Base-by-base conservation (phyloP, 92 coral and sea anemone species). In the Ricordea florida region DNA sequence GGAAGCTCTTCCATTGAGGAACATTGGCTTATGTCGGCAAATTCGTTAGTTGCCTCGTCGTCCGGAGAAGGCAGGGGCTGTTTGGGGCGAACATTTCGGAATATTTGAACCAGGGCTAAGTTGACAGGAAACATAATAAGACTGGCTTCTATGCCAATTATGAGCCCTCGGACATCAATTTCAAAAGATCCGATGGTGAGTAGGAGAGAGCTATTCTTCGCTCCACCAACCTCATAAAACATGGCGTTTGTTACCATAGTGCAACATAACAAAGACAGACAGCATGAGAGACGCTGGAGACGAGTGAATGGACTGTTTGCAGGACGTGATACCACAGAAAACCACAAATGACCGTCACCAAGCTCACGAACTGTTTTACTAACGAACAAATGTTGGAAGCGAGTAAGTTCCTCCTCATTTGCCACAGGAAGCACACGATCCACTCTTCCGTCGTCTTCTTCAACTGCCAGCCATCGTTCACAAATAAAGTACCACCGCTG, bases 291-390 rank as follows among this genome's bases (percentile, higher is more conserved):
- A 17, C 98, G 85, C 55, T 94, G 97, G n/a, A 94, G 88, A 27
- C 98, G 74, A 2, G 98, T 94, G 69, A 94, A 94, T 36, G 89
- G 87, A 58, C 98, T 94, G 59, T 63, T 80, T 33, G 97, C 90
- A 3, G 98, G 98, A 5, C 98, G 93, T 10, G 97, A 79, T 11
- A 94, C 64, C 62, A 94, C 85, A 5, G 98, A 94, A 66, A 94
- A 92, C 98, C 98, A 94, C 71, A 94, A 33, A 71, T 94, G 98
- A 9, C 97, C 98, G 66, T 94, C 98, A 2, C 97, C 93, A 33
- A 94, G 87, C 18, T 90, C 98, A 38, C 84, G 77, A 1, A 94
- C 90, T 1, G 97, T 84, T 78, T 86, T 92, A 13, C 94, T 63
- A 18, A 93, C 91, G 48, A 94, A 94, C 69, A 94, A 56, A 53